A percentile compares a stretch with the other conserved stretches of the same genome.
These are phyloP conservation scores for Zaprionus vittiger DNA, from an alignment of 1,140 invertebrate genomes.

Conservation along the genomic window DNA sequence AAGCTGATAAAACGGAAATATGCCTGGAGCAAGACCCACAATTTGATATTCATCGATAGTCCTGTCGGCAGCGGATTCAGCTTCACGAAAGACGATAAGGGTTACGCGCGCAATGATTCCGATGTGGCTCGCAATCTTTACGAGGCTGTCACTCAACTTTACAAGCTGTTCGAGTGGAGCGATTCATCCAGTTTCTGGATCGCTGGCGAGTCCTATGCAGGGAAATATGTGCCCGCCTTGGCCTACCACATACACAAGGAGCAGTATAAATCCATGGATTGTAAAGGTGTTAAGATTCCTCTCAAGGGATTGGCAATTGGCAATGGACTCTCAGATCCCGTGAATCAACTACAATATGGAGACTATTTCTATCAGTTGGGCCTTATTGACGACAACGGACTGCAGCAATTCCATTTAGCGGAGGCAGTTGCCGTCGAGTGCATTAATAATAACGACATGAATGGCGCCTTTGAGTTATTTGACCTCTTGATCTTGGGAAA, in stretches of 20 bases:
- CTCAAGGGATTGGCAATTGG: constrained; percentile 91
- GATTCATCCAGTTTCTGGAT: constrained; percentile 89
- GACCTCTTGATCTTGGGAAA: constrained; percentile 90
- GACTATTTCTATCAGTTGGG: constrained; percentile 93
- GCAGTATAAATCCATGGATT: constrained; percentile 19
- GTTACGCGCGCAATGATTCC: constrained; percentile 87
- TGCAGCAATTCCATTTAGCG: constrained; percentile 86
- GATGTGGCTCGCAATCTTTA: constrained; percentile 88
- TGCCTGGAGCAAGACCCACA: constrained; percentile 90
- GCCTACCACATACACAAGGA: constrained; percentile 89
- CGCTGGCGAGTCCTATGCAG: constrained; percentile 94
- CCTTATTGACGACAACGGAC: constrained; percentile 88
- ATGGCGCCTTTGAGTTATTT: constrained; percentile 88
- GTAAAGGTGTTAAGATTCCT: constrained; percentile 85
- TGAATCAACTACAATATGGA: constrained; percentile 90
- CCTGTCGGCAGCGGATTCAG: constrained; percentile 93
- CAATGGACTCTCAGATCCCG: constrained; percentile 92
- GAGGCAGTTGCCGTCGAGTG: constrained; percentile 86
- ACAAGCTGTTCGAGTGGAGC: constrained; percentile 88
- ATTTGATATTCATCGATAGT: constrained; percentile 93
- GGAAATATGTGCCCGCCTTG: constrained; percentile 91
- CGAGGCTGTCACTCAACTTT: constrained; percentile 88
- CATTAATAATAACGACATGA: constrained; percentile 87
- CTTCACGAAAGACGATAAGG: constrained; percentile 87
- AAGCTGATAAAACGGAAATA: constrained; percentile 86